Evolutionary conservation across 92 coral and sea anemone genomes (phyloP).

Genomic region (Epizoanthus illoricatus): DNA sequence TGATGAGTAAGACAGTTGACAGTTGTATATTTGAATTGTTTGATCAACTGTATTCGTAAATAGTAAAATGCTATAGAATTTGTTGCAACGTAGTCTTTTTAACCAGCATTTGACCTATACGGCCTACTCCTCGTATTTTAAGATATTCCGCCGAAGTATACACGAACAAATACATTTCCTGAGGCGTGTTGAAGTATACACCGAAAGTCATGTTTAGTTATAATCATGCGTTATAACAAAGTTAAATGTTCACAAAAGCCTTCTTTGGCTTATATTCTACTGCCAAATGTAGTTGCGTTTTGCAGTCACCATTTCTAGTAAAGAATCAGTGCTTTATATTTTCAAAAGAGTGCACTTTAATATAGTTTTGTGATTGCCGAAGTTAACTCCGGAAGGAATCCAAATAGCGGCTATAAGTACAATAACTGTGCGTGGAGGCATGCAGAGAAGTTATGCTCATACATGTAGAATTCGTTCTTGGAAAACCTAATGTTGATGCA

Average conservation of each 20-base stretch:
- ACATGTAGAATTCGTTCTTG: background rate
- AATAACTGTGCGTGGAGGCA: background rate
- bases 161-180: too few species aligned
- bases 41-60: too few species aligned
- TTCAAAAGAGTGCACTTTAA: background rate
- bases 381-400: background rate
- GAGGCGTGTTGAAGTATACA: background rate
- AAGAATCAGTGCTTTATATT: background rate
- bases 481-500: background rate
- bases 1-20: too few species aligned
- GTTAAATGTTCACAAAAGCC: background rate
- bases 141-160: too few species aligned
- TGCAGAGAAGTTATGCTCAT: background rate
- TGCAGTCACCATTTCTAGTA: background rate
- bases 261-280: background rate
- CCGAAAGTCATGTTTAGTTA: background rate
- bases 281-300: background rate
- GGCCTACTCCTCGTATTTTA: too few species aligned
- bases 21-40: too few species aligned
- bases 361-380: background rate
- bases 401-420: background rate
- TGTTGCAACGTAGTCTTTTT: too few species aligned
- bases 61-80: too few species aligned
- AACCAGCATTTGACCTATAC: too few species aligned
- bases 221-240: background rate